Conservation (phyloP, 1,140 invertebrate species). For the Bombus pyrosoma region DNA sequence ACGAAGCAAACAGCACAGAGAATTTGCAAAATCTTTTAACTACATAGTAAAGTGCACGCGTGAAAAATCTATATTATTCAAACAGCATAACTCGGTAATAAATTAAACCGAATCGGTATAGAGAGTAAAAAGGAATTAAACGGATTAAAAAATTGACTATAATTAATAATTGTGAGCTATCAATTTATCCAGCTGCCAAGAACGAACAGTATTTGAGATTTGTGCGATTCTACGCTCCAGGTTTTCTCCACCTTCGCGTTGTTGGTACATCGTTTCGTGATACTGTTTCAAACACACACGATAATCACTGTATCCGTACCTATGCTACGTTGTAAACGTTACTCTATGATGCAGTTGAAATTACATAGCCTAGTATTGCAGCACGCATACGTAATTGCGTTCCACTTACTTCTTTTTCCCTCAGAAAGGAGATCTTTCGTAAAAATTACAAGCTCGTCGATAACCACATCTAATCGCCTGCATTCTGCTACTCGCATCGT, state of each 20-base stretch:
- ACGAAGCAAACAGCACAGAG: background rate
- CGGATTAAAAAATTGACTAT: no score
- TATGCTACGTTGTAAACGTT: background rate
- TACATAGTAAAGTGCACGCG: background rate
- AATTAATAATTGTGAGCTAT: background rate
- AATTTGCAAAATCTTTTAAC: background rate
- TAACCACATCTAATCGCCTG: no score
- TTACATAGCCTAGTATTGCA: background rate
- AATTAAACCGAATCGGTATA: background rate
- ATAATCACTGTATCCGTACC: background rate
- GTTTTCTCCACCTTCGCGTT: background rate
- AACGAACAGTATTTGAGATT: background rate
- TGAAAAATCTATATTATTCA: background rate
- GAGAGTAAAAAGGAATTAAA: background rate
- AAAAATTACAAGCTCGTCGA: no score
- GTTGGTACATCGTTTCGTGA: background rate
- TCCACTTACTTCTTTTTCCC: no score
- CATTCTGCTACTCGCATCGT: no score
- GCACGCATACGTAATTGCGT: constrained; percentile 2
- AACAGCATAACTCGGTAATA: background rate
- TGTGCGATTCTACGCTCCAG: background rate
- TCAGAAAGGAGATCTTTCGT: no score
- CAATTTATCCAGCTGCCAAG: background rate
- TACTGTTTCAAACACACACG: background rate
- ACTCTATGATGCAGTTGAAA: background rate